These are phyloP conservation scores for Cynopterus sphinx DNA, from an alignment of 2,797 vertebrate genomes.

Conservation along the genomic window DNA sequence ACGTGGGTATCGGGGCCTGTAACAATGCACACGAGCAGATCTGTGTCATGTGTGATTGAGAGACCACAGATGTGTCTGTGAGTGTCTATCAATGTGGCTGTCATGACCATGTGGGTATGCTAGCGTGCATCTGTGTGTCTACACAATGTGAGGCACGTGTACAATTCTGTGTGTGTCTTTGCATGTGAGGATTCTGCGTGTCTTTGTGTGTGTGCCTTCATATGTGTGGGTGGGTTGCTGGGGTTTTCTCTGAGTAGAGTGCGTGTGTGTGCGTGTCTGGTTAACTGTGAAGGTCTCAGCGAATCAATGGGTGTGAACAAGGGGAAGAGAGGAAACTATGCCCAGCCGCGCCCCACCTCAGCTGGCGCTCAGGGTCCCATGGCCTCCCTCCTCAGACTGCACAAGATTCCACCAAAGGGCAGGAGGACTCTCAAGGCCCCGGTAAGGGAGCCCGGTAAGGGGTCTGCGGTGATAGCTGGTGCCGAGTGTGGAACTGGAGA, in stretches of 20 bases:
- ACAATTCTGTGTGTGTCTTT: too few species aligned
- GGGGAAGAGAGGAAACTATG: background rate
- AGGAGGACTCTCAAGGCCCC: background rate
- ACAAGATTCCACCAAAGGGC: background rate
- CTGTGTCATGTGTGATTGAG: background rate
- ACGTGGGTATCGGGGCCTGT: accelerated
- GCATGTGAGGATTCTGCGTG: background rate
- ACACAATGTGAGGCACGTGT: background rate
- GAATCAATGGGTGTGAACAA: background rate
- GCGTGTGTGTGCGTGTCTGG: background rate
- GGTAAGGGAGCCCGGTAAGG: accelerated
- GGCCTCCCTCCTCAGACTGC: background rate
- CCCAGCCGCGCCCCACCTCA: too few species aligned
- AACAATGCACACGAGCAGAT: background rate
- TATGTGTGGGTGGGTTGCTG: background rate
- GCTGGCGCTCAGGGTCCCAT: background rate
- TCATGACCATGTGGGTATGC: background rate
- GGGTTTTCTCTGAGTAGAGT: background rate
- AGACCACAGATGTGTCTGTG: background rate
- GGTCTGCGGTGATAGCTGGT: background rate
- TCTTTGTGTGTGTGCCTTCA: background rate
- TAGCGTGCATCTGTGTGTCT: background rate
- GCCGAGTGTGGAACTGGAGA: background rate
- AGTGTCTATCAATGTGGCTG: accelerated
- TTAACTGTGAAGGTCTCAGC: background rate